Conservation (phyloP, 1,140 invertebrate genomes). For the Tenebrio molitor region DNA sequence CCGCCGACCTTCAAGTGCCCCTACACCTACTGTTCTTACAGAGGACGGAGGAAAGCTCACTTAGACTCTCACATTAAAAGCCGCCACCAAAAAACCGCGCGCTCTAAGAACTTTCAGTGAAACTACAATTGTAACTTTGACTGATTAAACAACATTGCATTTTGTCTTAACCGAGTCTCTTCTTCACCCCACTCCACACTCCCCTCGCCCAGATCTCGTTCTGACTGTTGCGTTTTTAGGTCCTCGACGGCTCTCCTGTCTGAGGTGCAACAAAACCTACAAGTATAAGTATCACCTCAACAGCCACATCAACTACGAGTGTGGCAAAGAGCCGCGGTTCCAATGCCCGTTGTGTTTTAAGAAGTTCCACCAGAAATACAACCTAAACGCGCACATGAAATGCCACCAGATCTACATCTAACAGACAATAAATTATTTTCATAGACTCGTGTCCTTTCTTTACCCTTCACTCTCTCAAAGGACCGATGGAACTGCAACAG, state of each 20-base stretch:
- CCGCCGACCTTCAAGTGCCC: constrained; percentile 71
- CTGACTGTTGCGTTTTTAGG: constrained; percentile 35
- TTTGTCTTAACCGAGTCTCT: neutral
- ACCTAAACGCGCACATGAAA: constrained; percentile 54
- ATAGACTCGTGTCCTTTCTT: neutral
- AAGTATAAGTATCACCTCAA: constrained; percentile 70
- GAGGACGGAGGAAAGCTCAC: constrained; percentile 64
- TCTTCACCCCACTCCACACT: neutral
- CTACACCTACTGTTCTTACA: constrained; percentile 69
- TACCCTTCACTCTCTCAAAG: too few species aligned
- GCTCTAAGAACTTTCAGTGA: too few species aligned
- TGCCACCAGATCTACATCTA: constrained; percentile 12
- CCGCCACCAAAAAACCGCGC: constrained; percentile 16
- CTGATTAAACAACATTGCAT: too few species aligned
- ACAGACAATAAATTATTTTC: constrained; percentile 8
- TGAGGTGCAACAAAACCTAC: constrained; percentile 70
- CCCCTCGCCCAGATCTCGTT: neutral
- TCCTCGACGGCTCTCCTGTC: neutral
- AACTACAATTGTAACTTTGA: too few species aligned
- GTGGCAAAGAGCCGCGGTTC: constrained; percentile 75
- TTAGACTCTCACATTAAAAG: constrained; percentile 64
- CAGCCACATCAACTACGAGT: constrained; percentile 77
- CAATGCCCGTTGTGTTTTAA: constrained; percentile 33
- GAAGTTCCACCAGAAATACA: constrained; percentile 53
- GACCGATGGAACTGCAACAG: too few species aligned